These are phyloP conservation scores for Epizoanthus stellaris DNA, from an alignment of 92 coral and sea anemone species.

Conservation along the genomic window DNA sequence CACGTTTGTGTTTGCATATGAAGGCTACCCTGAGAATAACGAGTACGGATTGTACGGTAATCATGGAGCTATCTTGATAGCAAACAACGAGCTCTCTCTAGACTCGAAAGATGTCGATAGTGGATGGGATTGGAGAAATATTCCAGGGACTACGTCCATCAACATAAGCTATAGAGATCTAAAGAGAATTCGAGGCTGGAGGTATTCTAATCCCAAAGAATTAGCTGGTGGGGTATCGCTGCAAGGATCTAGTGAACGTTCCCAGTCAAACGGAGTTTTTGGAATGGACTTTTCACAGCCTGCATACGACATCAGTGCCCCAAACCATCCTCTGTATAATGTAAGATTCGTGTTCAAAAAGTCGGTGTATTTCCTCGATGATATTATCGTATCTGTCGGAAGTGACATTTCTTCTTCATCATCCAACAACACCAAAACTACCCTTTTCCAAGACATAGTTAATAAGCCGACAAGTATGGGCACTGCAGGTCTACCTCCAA, in stretches of 20 bases:
- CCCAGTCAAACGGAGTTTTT: constrained; percentile 50
- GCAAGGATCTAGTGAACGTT: background rate
- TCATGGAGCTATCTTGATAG: constrained; percentile 50
- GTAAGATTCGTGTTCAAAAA: constrained; percentile 44
- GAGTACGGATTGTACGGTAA: constrained; percentile 41
- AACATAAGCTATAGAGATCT: background rate
- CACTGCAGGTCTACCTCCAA: background rate
- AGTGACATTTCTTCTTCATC: constrained; percentile 39
- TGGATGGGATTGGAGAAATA: constrained; percentile 52
- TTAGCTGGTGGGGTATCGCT: constrained; percentile 53
- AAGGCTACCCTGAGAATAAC: constrained; percentile 31
- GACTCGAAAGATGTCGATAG: constrained; percentile 38
- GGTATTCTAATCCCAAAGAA: constrained; percentile 29
- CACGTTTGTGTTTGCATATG: constrained; percentile 41
- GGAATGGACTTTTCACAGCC: constrained; percentile 51
- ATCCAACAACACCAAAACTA: background rate
- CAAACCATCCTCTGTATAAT: constrained; percentile 21
- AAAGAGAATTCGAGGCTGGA: constrained; percentile 14
- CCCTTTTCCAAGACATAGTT: constrained; percentile 10
- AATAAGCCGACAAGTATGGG: background rate
- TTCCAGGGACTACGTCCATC: constrained; percentile 52
- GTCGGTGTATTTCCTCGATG: constrained; percentile 52
- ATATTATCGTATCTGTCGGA: constrained; percentile 36
- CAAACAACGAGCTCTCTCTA: constrained; percentile 39
- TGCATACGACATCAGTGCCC: background rate